Percentiles rank a stretch among this genome's conserved stretches.
Conservation (phyloP, 92 coral and sea anemone species). For the Phenganax marumi region DNA sequence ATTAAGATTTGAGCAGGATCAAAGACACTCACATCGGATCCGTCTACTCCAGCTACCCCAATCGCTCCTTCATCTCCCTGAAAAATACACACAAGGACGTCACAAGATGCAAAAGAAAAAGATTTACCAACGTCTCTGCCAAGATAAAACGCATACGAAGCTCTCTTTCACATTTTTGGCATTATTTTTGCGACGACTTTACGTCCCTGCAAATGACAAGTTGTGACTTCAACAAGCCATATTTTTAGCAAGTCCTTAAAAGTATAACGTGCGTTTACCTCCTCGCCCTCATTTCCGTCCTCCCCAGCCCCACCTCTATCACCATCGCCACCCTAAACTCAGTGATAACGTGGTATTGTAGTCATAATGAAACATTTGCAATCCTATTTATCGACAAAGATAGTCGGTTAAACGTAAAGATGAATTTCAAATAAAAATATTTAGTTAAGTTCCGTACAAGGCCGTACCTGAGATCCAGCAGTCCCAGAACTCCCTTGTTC, state of each 20-base stretch:
- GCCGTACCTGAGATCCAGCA: not conserved
- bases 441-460: not conserved
- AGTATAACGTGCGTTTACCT: not conserved
- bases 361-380: not conserved
- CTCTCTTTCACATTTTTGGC: too few relatives aligned
- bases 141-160: too few relatives aligned
- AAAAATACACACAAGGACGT: not conserved
- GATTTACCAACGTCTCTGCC: too few relatives aligned
- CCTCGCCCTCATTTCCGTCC: conserved; percentile 6
- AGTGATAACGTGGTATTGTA: too few relatives aligned
- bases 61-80: conserved; percentile 10
- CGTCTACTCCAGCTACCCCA: not conserved
- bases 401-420: too few relatives aligned
- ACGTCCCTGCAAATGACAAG: too few relatives aligned
- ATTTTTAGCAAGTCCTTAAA: too few relatives aligned
- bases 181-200: too few relatives aligned
- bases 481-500: not conserved
- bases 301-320: conserved; percentile 10
- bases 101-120: not conserved
- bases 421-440: too few relatives aligned
- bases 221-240: too few relatives aligned
- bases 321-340: conserved; percentile 12
- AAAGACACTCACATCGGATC: not conserved
- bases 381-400: not conserved
- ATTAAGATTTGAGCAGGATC: not conserved